Percentiles rank a stretch among this genome's conserved stretches.
Evolutionary conservation across 2,888 invertebrate species (phyloP).

Genomic region (Dasysyrphus albostriatus): DNA sequence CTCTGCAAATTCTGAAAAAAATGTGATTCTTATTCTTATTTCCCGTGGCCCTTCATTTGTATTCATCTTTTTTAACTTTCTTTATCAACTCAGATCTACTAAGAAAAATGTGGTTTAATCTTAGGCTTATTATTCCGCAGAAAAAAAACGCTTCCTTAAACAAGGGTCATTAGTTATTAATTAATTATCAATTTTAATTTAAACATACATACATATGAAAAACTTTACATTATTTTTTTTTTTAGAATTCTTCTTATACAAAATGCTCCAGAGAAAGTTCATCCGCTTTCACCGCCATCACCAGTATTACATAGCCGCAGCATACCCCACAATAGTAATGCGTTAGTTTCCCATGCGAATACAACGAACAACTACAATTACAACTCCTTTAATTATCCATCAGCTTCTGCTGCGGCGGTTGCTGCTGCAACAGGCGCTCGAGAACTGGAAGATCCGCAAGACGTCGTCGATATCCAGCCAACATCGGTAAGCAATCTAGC

Average conservation of each 20-base stretch:
- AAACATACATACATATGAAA: not conserved
- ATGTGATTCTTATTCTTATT: too few relatives aligned
- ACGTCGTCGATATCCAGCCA: slow-evolving; percentile 66
- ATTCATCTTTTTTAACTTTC: too few relatives aligned
- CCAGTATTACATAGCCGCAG: slow-evolving; percentile 83
- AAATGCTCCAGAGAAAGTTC: slow-evolving; percentile 93
- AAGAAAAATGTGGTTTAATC: too few relatives aligned
- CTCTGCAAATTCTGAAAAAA: too few relatives aligned
- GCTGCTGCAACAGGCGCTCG: slow-evolving; percentile 33
- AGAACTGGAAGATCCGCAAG: slow-evolving; percentile 32
- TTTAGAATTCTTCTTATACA: slow-evolving; percentile 95
- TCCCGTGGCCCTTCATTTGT: too few relatives aligned
- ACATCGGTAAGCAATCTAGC: slow-evolving; percentile 59
- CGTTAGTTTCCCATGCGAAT: slow-evolving; percentile 73
- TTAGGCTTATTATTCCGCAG: too few relatives aligned
- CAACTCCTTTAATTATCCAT: slow-evolving; percentile 69
- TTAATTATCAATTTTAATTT: not conserved
- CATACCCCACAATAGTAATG: slow-evolving; percentile 77
- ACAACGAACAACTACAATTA: slow-evolving; percentile 74
- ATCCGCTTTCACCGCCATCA: slow-evolving; percentile 87
- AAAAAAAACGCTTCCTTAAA: too few relatives aligned
- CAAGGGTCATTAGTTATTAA: not conserved
- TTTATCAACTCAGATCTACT: too few relatives aligned
- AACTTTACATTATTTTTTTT: slow-evolving; percentile 27
- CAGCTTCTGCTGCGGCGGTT: slow-evolving; percentile 51